Evolutionary conservation across 2,888 invertebrate genomes (phyloP), one percentile per base, ranked within the genome.

Genomic region (Philhelius pedissequus): DNA sequence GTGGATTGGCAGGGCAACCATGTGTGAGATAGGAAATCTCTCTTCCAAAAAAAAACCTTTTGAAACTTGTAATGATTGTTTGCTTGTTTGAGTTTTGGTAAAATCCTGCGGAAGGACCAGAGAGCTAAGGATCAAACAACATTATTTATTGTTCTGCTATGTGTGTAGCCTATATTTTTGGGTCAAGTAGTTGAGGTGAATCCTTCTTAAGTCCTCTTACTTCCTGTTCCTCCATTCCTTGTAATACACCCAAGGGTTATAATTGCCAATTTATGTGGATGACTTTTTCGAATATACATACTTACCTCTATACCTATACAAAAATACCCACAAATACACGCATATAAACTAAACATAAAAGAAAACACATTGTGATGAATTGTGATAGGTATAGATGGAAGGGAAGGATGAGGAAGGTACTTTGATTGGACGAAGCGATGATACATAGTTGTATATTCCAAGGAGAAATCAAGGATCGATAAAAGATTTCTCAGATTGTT

Each of bases 241-340:
- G 15, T 45, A 68, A 30, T 40, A 69, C 38, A 66, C 58, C 64
- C 70, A 78, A 83, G 80, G 75, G 80, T 71, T 84, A 80, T 84
- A 84, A 84, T 84, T 84, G 80, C 84, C 84, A 84, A 84, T 84
- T 84, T 84, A 80, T 84, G 79, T 68, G 80, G 80, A 84, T 84
- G 80, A 84, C 84, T 80, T 75, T 84, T 40, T 58, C 38, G 32
- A 50, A 5, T 5, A 73, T 30, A 22, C 11, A 22, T 30, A 22
- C 15, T 50, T 38, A 62, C 48, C 9, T 40, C 9, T 27, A 13
- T 22, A 66, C 27, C 11, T 7, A 32, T 27, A 60, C 27, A 56
- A 30, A 43, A 32, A 15, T 32, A 32, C 13, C 22, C 6, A 27
- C 38, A 18, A n/a, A 54, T 32, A 74, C n/a, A 64, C 22, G 11